Evolutionary conservation across 2,113 vertebrate species (phyloP).

Genomic region (Australoheros scitulus): DNA sequence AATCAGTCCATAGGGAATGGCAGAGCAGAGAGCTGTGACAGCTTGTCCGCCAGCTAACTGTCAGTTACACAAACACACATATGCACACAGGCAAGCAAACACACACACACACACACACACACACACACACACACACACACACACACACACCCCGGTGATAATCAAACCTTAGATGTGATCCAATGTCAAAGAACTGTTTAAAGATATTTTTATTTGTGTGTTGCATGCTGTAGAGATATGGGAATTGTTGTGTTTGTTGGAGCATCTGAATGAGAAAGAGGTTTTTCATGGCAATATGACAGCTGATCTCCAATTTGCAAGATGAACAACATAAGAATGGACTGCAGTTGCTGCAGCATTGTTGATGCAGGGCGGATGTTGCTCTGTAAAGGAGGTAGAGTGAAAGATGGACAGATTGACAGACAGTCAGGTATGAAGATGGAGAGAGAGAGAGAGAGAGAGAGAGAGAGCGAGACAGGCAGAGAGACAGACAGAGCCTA

Average conservation of each 20-base stretch:
- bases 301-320: conserved; percentile 38
- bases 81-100: conserved; percentile 7
- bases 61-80: conserved; percentile 56
- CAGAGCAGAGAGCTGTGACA: conserved; percentile 68
- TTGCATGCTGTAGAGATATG: not conserved
- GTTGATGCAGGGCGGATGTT: conserved; percentile 26
- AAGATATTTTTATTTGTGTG: conserved; percentile 26
- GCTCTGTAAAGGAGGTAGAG: conserved; percentile 24
- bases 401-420: conserved; percentile 37
- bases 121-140: not conserved
- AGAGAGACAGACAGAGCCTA: conserved; percentile 31
- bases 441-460: not conserved
- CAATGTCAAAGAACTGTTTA: conserved; percentile 47
- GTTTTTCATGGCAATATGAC: conserved; percentile 40
- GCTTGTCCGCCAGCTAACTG: conserved; percentile 66
- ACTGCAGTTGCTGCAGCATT: conserved; percentile 17
- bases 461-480: conserved; percentile 4
- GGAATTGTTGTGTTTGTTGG: conserved; percentile 8
- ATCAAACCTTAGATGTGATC: conserved; percentile 55
- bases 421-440: conserved; percentile 4
- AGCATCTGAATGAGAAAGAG: conserved; percentile 22
- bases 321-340: conserved; percentile 12
- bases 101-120: conserved; percentile 1
- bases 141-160: conserved; percentile 17
- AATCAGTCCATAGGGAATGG: conserved; percentile 68